A percentile compares a stretch with the other conserved stretches of the same genome.
Evolutionary conservation across 2,797 vertebrate genomes (phyloP).

Genomic region (Enteromius afrohamiltoni): DNA sequence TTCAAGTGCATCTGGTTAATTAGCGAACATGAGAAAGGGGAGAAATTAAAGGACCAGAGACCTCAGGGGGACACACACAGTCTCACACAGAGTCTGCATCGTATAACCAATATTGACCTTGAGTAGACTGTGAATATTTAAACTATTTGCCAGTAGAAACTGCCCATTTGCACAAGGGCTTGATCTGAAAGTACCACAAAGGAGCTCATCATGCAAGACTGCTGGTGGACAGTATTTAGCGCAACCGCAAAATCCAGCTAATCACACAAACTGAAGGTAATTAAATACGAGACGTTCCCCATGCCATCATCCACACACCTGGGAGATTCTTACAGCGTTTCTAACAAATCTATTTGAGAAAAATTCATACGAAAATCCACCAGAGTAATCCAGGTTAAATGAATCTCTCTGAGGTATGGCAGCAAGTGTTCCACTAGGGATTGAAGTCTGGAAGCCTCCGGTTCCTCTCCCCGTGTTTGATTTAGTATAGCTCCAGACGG

Average conservation of each 20-base stretch:
- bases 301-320: constrained; percentile 54
- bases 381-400: constrained; percentile 65
- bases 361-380: constrained; percentile 56
- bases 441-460: constrained; percentile 51
- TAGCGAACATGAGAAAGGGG: constrained; percentile 53
- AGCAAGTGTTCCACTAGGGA: constrained; percentile 59
- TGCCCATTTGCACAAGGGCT: constrained; percentile 27
- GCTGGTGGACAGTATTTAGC: constrained; percentile 45
- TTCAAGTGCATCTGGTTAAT: constrained; percentile 67
- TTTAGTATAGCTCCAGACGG: constrained; percentile 53
- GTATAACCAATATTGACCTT: constrained; percentile 37
- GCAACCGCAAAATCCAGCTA: constrained; percentile 46
- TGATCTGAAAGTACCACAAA: constrained; percentile 33
- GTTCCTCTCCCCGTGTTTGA: constrained; percentile 57
- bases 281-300: constrained; percentile 51
- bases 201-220: constrained; percentile 18
- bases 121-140: constrained; percentile 42
- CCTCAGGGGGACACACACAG: constrained; percentile 34
- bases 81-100: constrained; percentile 18
- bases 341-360: constrained; percentile 59
- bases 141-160: constrained; percentile 25
- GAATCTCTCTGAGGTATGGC: constrained; percentile 59
- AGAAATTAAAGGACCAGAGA: constrained; percentile 49
- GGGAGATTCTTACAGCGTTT: constrained; percentile 52
- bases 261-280: constrained; percentile 51